A percentile compares a stretch with the other conserved stretches of the same genome.
phyloP scores from a whole-genome alignment of 2,888 invertebrate species.

The Anaspis maculata region DNA sequence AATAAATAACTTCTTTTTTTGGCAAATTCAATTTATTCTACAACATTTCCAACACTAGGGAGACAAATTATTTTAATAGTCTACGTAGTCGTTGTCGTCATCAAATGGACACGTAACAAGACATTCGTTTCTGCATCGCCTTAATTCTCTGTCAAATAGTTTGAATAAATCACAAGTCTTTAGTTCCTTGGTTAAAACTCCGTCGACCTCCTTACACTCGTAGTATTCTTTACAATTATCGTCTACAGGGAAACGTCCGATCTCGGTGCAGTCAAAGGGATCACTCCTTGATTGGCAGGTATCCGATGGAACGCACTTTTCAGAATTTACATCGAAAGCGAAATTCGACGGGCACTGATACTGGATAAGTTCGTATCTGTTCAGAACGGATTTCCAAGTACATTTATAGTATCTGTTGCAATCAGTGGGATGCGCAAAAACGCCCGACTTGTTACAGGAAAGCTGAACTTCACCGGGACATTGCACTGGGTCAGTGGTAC shows the following conservation, averaged over 20 bases:
- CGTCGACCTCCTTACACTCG: slow-evolving; percentile 37
- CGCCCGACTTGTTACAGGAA: slow-evolving; percentile 38
- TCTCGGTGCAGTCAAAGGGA: slow-evolving; percentile 35
- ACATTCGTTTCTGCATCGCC: slow-evolving; percentile 27
- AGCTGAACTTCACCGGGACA: slow-evolving; percentile 26
- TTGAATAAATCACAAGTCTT: slow-evolving; percentile 44
- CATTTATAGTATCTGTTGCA: slow-evolving; percentile 49
- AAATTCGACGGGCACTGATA: slow-evolving; percentile 44
- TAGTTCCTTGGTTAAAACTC: slow-evolving; percentile 32
- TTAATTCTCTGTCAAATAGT: slow-evolving; percentile 37
- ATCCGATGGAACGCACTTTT: slow-evolving; percentile 41
- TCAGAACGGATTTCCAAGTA: slow-evolving; percentile 43
- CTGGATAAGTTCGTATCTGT: slow-evolving; percentile 46
- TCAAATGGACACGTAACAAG: slow-evolving; percentile 29
- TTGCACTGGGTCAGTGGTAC: slow-evolving; percentile 28
- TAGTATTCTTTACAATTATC: slow-evolving; percentile 44
- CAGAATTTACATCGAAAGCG: slow-evolving; percentile 38
- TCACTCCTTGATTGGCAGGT: slow-evolving; percentile 39
- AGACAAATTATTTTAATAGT: too few relatives aligned
- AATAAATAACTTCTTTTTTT: too few relatives aligned
- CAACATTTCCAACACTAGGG: too few relatives aligned
- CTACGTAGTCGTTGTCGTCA: too few relatives aligned
- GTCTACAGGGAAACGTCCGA: slow-evolving; percentile 40
- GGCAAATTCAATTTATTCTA: too few relatives aligned
- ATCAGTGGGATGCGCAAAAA: slow-evolving; percentile 43